Evolutionary conservation across 2,113 vertebrate genomes (phyloP).

Genomic region (Beaufortia kweichowensis): DNA sequence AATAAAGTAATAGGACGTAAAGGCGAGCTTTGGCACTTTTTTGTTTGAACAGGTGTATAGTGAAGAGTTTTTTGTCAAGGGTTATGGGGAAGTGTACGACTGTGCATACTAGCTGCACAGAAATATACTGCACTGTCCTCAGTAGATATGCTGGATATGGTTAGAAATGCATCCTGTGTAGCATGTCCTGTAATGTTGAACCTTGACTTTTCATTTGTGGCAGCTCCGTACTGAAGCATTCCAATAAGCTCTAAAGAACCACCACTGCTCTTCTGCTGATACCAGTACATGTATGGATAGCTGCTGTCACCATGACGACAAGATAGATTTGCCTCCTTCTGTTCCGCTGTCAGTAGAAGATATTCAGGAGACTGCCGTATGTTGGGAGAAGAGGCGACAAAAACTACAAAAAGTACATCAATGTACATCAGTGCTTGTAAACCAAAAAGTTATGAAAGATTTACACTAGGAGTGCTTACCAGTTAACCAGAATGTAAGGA

Average conservation of each 20-base stretch:
- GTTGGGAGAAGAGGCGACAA: constrained; percentile 13
- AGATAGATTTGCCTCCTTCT: constrained; percentile 20
- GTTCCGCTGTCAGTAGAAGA: constrained; percentile 2
- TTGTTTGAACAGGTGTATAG: neutral
- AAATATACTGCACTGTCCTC: constrained; percentile 55
- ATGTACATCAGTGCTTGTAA: no score
- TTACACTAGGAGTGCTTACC: constrained; percentile 29
- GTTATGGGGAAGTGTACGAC: neutral
- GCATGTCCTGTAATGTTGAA: constrained; percentile 46
- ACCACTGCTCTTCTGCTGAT: constrained; percentile 43
- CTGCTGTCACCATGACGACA: constrained; percentile 48
- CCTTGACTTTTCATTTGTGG: constrained; percentile 38
- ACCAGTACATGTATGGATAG: constrained; percentile 56
- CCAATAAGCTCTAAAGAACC: constrained; percentile 47
- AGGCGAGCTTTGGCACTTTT: neutral
- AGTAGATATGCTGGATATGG: constrained; percentile 24
- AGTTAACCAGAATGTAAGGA: neutral
- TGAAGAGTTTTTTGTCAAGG: constrained; percentile 28
- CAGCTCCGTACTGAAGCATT: neutral
- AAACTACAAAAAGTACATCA: constrained; percentile 1
- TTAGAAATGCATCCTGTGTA: constrained; percentile 15
- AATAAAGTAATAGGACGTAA: no score
- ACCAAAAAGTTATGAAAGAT: neutral
- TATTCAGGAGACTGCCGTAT: constrained; percentile 39
- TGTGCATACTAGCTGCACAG: constrained; percentile 64